These are phyloP conservation scores for Parthenolecanium corni DNA, from an alignment of 2,888 invertebrate species.

Conservation along the genomic window DNA sequence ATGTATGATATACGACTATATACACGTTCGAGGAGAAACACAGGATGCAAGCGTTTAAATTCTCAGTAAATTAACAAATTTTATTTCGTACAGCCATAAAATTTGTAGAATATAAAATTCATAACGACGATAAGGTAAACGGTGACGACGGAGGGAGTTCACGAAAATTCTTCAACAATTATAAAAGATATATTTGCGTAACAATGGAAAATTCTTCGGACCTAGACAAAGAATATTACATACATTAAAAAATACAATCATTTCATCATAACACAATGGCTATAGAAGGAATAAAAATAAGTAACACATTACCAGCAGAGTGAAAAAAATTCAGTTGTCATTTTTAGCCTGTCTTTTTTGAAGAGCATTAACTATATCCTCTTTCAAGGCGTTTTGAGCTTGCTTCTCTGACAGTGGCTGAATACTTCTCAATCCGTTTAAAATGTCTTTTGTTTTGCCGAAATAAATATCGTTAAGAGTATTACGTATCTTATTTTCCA, in stretches of 20 bases:
- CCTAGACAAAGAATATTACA: background rate
- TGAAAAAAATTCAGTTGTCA: constrained; percentile 26
- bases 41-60: too few species aligned
- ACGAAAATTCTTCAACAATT: background rate
- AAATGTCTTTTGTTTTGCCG: constrained; percentile 97
- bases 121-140: background rate
- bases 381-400: constrained; percentile 70
- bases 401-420: constrained; percentile 73
- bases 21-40: background rate
- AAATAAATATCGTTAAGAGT: constrained; percentile 98
- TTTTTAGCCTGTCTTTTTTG: constrained; percentile 65
- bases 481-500: constrained; percentile 98
- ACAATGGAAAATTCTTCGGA: too few species aligned
- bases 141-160: too few species aligned
- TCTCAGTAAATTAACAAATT: too few species aligned
- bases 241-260: too few species aligned
- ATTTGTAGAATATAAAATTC: background rate
- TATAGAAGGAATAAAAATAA: too few species aligned
- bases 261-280: too few species aligned
- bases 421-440: constrained; percentile 77
- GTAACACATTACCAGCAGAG: background rate
- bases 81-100: too few species aligned
- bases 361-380: constrained; percentile 72
- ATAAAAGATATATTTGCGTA: background rate
- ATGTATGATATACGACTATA: background rate